Conservation (phyloP, 2,113 vertebrate species). For the Castor canadensis region DNA sequence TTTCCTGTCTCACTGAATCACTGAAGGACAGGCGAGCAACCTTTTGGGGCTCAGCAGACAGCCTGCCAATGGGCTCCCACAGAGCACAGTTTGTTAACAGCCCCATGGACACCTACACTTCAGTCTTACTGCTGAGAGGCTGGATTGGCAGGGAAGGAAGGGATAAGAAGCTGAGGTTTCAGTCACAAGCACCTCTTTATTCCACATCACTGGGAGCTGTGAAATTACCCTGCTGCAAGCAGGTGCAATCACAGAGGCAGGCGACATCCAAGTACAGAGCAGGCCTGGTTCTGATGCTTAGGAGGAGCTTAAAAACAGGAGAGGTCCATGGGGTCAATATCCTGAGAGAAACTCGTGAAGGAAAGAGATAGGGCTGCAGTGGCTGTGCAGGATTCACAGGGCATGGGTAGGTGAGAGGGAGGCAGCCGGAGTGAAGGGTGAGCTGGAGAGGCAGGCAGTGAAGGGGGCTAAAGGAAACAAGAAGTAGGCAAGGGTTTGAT, state of each 20-base stretch:
- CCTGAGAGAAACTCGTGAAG: background rate
- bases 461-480: background rate
- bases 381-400: background rate
- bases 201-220: fast-evolving
- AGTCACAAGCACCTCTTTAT: background rate
- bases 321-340: background rate
- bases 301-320: background rate
- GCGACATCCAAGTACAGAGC: background rate
- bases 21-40: background rate
- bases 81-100: background rate
- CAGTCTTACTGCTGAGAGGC: background rate
- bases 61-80: background rate
- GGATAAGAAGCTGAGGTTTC: background rate
- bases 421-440: no score
- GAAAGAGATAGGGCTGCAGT: background rate
- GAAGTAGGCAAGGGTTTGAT: background rate
- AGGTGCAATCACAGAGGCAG: background rate
- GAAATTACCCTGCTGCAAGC: background rate
- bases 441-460: no score
- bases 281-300: background rate
- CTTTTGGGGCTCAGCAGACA: background rate
- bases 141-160: background rate
- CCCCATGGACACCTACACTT: background rate
- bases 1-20: background rate
- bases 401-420: background rate